Evolutionary conservation across 2,888 invertebrate species (phyloP), one percentile per base, ranked within the genome.

Genomic region (Troides aeacus): DNA sequence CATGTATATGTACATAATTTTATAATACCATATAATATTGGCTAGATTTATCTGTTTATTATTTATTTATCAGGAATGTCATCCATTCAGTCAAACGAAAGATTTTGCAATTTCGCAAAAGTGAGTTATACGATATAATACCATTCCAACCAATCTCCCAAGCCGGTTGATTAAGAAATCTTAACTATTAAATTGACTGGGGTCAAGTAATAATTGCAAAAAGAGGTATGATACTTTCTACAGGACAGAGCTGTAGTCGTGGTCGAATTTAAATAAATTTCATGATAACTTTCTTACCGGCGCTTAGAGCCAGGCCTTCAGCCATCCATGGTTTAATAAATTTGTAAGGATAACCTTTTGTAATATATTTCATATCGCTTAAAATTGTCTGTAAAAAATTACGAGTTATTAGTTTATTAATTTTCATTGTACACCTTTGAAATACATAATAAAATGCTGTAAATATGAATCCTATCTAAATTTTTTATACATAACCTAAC

Each of bases 271-370:
- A 57, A 57, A 57, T 57, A 57, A 21, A 57, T n/a, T 8, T 57
- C 21, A 57, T 23, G 6, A 18, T 50, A 57, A 57, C 15, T 17
- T 53, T 53, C 53, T 57, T 57, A 88, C 88, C 87, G 62, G 77
- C 79, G 71, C 94, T 93, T 7, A 90, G 80, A 2, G 94, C 83
- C 0, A 94, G 78, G 18, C 94, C 94, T n/a, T 92, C 89, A 15
- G 90, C 88, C 30, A 94, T 77, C 88, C 94, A 94, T 0, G 93
- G 91, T 30, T 82, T 84, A 3, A 94, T 72, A 68, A 93, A 85
- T 0, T 78, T 77, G 74, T 94, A 94, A 0, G 92, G 60, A 0
- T 80, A 65, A 67, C 93, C 89, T 81, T 95, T 95, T 0, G 91
- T 89, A 61, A 92, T 88, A 63, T 93, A 83, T 62, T 87, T 89